Evolutionary conservation across 2,113 vertebrate genomes (phyloP).

Genomic region (Theropithecus gelada): DNA sequence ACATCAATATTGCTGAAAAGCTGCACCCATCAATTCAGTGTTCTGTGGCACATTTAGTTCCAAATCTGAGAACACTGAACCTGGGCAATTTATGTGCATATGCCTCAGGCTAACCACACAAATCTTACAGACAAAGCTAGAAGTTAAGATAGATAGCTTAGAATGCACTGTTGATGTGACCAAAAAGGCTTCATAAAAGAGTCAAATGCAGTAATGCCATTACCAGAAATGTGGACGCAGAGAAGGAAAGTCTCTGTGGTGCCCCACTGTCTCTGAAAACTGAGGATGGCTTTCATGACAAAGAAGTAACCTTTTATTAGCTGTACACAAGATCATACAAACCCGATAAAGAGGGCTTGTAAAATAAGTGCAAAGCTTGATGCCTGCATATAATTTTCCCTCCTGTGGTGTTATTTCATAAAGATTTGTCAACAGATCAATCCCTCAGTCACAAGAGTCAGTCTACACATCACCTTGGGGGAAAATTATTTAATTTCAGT

Average conservation of each 20-base stretch:
- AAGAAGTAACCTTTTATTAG: background rate
- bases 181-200: background rate
- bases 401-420: background rate
- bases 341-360: background rate
- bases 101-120: background rate
- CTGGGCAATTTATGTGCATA: conserved; percentile 29
- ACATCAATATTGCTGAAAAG: conserved; percentile 8
- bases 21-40: background rate
- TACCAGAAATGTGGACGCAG: background rate
- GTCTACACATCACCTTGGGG: background rate
- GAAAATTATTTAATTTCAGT: conserved; percentile 15
- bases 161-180: background rate
- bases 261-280: conserved; percentile 17
- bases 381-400: background rate
- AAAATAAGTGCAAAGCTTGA: background rate
- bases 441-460: background rate
- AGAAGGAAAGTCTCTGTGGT: background rate
- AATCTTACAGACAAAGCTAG: conserved; percentile 24
- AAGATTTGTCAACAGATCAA: conserved; percentile 48
- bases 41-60: background rate
- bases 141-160: conserved; percentile 20
- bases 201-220: background rate
- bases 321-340: background rate
- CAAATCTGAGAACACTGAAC: conserved; percentile 1
- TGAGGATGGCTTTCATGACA: background rate